Base-by-base conservation (phyloP, 2,113 vertebrate species). In the Apistogramma diplotaenia region DNA sequence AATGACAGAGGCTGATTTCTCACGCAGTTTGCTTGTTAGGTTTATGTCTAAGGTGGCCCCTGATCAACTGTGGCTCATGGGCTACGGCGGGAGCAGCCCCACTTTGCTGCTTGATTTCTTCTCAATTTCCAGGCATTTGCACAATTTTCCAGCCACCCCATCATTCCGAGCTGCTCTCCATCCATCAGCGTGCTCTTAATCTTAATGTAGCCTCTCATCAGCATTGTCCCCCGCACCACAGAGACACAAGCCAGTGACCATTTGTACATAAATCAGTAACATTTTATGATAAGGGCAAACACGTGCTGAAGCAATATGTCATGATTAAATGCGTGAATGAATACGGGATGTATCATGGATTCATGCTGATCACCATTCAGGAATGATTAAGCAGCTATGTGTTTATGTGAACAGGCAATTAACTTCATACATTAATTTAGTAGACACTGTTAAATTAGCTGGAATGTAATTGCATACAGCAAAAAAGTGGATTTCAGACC, bases 111-210 rank as follows among this genome's bases (percentile, higher is more conserved):
- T 93, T 90, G 82, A 89, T 90, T 92, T 93, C 85, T 89, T 87
- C 87, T 89, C 84, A 89, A 85, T 94, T 94, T 94, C 89, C 92
- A 87, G 78, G 92, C 89, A 93, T 85, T 35, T 87, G 86, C 92
- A 85, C 90, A 89, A 93, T 94, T 92, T 94, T 85, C 86, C 87
- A 86, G 88, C 87, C 82, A 84, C 90, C 83, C 91, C 81, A 72
- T 88, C 27, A 81, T 89, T 85, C 82, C 88, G 90, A 83, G 85
- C 61, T 37, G 56, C 87, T 81, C 88, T 92, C 89, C 87, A 91
- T 93, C 87, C 87, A 91, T 85, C 80, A 88, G 76, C 16, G 78
- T 86, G 11, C 71, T 59, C 72, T 79, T 79, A 76, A 84, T 77
- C 72, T 79, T 79, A 76, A 84, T 77, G 75, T 62, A 49, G 67